These are phyloP conservation scores for Muraenolepis orangiensis DNA, from an alignment of 2,797 vertebrate species.

Conservation along the genomic window DNA sequence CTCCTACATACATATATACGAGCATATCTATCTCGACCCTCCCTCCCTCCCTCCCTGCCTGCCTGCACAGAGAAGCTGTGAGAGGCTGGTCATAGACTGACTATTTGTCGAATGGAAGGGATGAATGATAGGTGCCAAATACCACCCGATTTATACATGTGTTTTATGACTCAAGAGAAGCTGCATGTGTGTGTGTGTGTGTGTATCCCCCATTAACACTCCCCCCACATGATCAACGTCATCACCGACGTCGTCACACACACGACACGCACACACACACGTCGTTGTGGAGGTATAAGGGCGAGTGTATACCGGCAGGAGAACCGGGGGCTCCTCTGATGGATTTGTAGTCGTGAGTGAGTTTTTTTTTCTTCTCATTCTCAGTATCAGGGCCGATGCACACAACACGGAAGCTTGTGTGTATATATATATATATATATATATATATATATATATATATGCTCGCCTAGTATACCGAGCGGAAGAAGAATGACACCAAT, in stretches of 20 bases:
- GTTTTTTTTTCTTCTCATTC: not conserved
- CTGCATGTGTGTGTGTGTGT: too few species aligned
- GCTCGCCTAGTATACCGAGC: too few species aligned
- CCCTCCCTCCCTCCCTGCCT: constrained; percentile 3
- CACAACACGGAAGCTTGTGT: not conserved
- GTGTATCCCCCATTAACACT: not conserved
- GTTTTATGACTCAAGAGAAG: not conserved
- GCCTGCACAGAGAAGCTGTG: constrained; percentile 6
- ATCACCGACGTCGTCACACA: not conserved
- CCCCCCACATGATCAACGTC: not conserved
- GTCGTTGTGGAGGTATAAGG: not conserved
- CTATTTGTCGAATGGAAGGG: constrained; percentile 38
- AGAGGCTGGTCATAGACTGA: constrained; percentile 57
- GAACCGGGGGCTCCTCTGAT: not conserved
- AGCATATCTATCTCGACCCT: too few species aligned
- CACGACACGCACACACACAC: too few species aligned
- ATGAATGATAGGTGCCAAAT: not conserved
- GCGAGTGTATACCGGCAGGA: not conserved
- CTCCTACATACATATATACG: constrained; percentile 43
- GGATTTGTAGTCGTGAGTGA: not conserved
- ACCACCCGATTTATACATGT: not conserved
- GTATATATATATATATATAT: too few species aligned
- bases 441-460: too few species aligned
- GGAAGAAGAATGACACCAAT: too few species aligned
- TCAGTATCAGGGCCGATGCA: not conserved